A percentile compares a stretch with the other conserved stretches of the same genome.
Evolutionary conservation across 2,888 invertebrate species (phyloP).

Genomic region (Tridacna crocea): DNA sequence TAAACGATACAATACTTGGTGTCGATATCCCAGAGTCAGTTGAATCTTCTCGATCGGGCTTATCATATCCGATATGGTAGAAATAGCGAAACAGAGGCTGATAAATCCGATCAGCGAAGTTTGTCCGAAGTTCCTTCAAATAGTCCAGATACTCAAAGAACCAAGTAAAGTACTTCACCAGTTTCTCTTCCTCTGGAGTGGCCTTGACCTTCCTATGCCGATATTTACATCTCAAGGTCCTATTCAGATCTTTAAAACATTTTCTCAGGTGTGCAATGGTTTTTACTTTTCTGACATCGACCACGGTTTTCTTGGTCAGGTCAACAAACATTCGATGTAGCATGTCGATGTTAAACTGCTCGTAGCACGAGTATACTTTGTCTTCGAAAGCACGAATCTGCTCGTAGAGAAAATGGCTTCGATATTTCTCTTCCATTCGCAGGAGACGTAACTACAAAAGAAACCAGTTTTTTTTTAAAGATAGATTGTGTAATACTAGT

Average conservation of each 20-base stretch:
- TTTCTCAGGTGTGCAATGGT: constrained; percentile 58
- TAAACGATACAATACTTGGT: constrained; percentile 67
- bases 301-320: constrained; percentile 58
- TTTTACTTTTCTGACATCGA: constrained; percentile 62
- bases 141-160: constrained; percentile 76
- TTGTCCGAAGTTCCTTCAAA: constrained; percentile 68
- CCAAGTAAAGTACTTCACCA: constrained; percentile 77
- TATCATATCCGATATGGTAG: constrained; percentile 61
- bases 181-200: constrained; percentile 55
- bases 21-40: constrained; percentile 68
- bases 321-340: constrained; percentile 66
- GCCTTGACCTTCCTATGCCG: constrained; percentile 55
- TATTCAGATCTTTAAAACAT: constrained; percentile 57
- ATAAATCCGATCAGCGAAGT: constrained; percentile 75
- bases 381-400: constrained; percentile 76
- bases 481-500: not conserved
- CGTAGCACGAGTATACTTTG: constrained; percentile 71
- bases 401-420: constrained; percentile 73
- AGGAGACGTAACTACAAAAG: constrained; percentile 70
- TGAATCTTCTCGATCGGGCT: constrained; percentile 63
- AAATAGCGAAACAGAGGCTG: constrained; percentile 75
- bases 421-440: constrained; percentile 70
- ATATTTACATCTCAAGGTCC: constrained; percentile 51
- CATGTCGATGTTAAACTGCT: constrained; percentile 71
- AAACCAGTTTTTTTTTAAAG: not conserved